A percentile compares a stretch with the other conserved stretches of the same genome.
Evolutionary conservation across 2,797 vertebrate genomes (phyloP).

Genomic region (Euphonia xanthogaster): DNA sequence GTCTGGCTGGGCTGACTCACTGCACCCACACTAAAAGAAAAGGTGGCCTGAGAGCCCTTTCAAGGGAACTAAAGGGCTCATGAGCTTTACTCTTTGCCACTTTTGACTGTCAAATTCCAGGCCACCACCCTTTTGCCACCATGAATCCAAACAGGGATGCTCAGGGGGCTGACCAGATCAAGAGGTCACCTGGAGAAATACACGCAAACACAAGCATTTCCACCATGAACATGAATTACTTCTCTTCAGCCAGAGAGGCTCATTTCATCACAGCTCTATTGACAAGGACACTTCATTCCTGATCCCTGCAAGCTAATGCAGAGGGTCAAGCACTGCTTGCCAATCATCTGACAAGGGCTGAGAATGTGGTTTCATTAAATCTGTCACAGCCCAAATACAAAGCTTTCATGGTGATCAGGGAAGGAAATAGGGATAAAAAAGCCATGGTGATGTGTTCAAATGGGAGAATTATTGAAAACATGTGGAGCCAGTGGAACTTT

Average conservation of each 20-base stretch:
- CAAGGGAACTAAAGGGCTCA: accelerated
- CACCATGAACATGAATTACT: not conserved
- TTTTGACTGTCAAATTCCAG: not conserved
- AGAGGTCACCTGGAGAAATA: not conserved
- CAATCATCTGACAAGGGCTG: not conserved
- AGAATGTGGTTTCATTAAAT: not conserved
- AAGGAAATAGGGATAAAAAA: not conserved
- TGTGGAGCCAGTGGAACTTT: not conserved
- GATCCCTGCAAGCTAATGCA: not conserved
- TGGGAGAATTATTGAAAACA: not conserved
- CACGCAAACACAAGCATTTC: not conserved
- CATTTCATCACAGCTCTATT: not conserved
- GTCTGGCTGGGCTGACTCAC: accelerated
- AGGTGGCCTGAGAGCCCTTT: not conserved
- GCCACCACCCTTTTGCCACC: not conserved
- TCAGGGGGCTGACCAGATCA: not conserved
- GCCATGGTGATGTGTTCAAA: not conserved
- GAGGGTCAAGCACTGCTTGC: not conserved
- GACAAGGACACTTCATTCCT: not conserved
- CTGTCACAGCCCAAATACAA: not conserved
- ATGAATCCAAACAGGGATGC: not conserved
- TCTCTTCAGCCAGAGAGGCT: not conserved
- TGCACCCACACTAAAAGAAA: not conserved
- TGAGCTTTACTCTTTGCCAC: not conserved
- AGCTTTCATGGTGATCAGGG: not conserved